Conservation (phyloP, 1,140 invertebrate species). For the Chrysopa pallens region DNA sequence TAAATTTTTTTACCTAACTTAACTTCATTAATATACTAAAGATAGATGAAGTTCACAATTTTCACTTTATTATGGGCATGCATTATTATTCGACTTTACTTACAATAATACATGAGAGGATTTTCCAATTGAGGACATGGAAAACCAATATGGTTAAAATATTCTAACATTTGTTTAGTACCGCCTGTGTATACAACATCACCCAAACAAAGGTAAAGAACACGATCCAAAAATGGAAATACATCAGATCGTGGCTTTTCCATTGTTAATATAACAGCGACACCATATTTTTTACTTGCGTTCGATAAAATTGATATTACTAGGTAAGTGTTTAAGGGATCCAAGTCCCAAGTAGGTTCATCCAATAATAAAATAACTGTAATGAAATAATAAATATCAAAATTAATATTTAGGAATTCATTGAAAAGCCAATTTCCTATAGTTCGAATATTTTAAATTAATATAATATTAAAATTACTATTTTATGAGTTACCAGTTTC, state of each 20-base stretch:
- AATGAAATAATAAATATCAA: too few relatives aligned
- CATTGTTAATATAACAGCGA: conserved; percentile 76
- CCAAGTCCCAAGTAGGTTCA: conserved; percentile 78
- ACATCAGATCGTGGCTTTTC: conserved; percentile 87
- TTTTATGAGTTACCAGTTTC: too few relatives aligned
- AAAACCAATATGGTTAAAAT: conserved; percentile 80
- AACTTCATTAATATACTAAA: conserved; percentile 2
- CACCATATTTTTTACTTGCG: conserved; percentile 76
- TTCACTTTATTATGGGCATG: neutral
- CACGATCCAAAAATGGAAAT: conserved; percentile 74
- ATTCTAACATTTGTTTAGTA: conserved; percentile 75
- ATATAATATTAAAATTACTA: too few relatives aligned
- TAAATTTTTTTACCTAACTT: too few relatives aligned
- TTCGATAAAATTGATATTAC: conserved; percentile 84
- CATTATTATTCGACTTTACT: conserved; percentile 22
- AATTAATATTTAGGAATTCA: too few relatives aligned
- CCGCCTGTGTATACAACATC: conserved; percentile 83
- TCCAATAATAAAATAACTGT: conserved; percentile 67
- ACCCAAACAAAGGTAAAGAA: conserved; percentile 68
- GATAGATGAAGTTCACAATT: conserved; percentile 1
- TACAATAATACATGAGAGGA: conserved; percentile 84
- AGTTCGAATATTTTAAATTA: too few relatives aligned
- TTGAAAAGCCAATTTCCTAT: too few relatives aligned
- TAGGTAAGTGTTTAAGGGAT: conserved; percentile 80
- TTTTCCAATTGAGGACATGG: conserved; percentile 85